Conservation (phyloP, 2,888 invertebrate genomes). For the Lepas anatifera region DNA sequence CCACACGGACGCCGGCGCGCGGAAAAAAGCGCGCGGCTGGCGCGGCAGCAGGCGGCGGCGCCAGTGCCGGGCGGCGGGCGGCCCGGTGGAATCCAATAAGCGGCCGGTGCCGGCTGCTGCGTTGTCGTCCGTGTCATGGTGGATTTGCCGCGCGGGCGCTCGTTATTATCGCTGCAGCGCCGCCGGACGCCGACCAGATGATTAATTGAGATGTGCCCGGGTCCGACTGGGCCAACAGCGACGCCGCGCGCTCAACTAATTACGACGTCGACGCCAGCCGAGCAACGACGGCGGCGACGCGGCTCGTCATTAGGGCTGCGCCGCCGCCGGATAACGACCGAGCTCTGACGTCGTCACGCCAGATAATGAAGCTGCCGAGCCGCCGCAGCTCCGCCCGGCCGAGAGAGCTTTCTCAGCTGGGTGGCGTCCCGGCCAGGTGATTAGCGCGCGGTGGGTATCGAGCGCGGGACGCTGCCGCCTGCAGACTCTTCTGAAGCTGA, state of each 20-base stretch:
- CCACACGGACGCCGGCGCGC: not conserved
- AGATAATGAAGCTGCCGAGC: no score
- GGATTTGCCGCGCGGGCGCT: constrained; percentile 2
- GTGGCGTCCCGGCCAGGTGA: not conserved
- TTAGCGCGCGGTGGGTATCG: not conserved
- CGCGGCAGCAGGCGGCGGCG: not conserved
- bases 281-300: not conserved
- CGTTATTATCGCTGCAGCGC: not conserved
- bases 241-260: not conserved
- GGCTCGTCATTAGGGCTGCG: no score
- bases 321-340: no score
- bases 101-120: not conserved
- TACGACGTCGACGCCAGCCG: not conserved
- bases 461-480: no score
- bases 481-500: no score
- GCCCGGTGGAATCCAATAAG: constrained; percentile 4
- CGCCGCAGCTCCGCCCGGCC: not conserved
- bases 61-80: not conserved
- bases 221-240: not conserved
- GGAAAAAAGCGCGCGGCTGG: constrained; percentile 1
- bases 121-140: not conserved
- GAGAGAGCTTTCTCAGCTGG: not conserved
- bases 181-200: not conserved
- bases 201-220: constrained; percentile 9
- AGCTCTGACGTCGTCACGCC: no score